Evolutionary conservation across 2,113 vertebrate genomes (phyloP).

Genomic region (Chionis minor): DNA sequence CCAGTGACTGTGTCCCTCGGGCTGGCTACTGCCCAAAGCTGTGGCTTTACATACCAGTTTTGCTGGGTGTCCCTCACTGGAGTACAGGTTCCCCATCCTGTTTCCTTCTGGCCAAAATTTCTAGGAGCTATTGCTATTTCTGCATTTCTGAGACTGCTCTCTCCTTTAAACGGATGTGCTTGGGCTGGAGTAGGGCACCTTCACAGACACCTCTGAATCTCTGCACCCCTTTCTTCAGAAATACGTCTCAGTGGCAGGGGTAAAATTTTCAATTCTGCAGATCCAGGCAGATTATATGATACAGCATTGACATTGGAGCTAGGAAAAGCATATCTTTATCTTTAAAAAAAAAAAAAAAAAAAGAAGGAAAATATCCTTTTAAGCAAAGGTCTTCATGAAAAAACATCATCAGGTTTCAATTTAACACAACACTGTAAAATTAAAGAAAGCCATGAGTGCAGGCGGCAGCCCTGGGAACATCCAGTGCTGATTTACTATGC

Average conservation of each 20-base stretch:
- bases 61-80: not conserved
- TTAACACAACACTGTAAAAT: not conserved
- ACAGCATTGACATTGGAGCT: not conserved
- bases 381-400: not conserved
- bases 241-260: not conserved
- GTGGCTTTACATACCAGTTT: not conserved
- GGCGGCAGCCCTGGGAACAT: not conserved
- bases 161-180: not conserved
- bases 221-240: not conserved
- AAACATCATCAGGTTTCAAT: not conserved
- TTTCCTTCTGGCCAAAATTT: not conserved
- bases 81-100: rapidly evolving
- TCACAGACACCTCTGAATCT: not conserved
- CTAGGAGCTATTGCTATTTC: not conserved
- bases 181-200: not conserved
- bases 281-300: not conserved
- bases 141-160: not conserved
- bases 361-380: not conserved
- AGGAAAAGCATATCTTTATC: not conserved
- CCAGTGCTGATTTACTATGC: not conserved
- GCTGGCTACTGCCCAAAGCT: not conserved
- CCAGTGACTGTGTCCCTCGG: not conserved
- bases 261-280: not conserved
- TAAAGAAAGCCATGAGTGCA: not conserved
- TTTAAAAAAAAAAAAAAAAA: not conserved